A percentile compares a stretch with the other conserved stretches of the same genome.
phyloP scores from a whole-genome alignment of 2,113 vertebrate genomes.

The Platichthys flesus region DNA sequence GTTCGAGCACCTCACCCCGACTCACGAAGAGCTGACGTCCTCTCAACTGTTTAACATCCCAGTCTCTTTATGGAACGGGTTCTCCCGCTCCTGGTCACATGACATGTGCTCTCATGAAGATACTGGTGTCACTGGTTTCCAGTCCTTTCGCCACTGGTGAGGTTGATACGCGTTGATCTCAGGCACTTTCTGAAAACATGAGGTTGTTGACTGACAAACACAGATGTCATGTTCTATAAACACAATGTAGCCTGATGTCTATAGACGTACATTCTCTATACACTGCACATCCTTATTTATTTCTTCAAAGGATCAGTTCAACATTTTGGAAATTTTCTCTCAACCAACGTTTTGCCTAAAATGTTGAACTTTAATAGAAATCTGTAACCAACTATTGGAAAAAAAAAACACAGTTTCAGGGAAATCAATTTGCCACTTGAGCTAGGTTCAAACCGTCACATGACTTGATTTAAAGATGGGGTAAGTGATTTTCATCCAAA shows the following conservation, averaged over 20 bases:
- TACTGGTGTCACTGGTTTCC: slow-evolving; percentile 2
- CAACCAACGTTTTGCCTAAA: too few species aligned
- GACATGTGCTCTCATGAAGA: slow-evolving; percentile 4
- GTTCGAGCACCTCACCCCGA: slow-evolving; percentile 2
- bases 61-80: not conserved
- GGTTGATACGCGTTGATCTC: slow-evolving; percentile 64
- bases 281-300: slow-evolving; percentile 25
- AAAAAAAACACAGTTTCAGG: not conserved
- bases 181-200: slow-evolving; percentile 81
- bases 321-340: slow-evolving; percentile 1
- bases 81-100: slow-evolving; percentile 13
- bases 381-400: not conserved
- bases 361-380: not conserved
- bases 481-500: too few species aligned
- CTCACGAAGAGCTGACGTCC: slow-evolving; percentile 4
- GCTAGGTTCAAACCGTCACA: not conserved
- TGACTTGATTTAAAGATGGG: not conserved
- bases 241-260: slow-evolving; percentile 17
- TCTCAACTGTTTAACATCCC: slow-evolving; percentile 24
- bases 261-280: slow-evolving; percentile 48
- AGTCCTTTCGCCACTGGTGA: slow-evolving; percentile 22
- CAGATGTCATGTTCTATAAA: slow-evolving; percentile 21
- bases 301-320: slow-evolving; percentile 10
- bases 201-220: slow-evolving; percentile 41
- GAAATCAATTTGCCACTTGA: not conserved